phyloP scores from a whole-genome alignment of 2,888 invertebrate species.

The Erebia aethiops region DNA sequence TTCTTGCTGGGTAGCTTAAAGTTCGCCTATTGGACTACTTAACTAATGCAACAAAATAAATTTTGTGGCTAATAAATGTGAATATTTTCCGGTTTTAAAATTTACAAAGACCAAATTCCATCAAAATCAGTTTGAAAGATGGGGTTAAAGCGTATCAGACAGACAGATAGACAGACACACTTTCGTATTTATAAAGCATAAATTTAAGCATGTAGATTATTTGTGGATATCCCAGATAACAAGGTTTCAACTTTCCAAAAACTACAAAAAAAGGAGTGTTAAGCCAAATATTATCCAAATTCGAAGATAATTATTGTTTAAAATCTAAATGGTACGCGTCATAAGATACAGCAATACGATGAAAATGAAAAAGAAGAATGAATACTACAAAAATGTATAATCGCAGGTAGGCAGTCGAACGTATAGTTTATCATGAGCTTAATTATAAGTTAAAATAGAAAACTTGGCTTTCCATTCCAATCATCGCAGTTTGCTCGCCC shows the following conservation, averaged over 20 bases:
- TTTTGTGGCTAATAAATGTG: no score
- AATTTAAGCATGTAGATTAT: no score
- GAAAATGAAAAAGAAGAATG: neutral
- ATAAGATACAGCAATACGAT: neutral
- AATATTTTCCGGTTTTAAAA: no score
- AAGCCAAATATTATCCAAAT: neutral
- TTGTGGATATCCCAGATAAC: no score
- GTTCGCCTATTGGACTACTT: neutral
- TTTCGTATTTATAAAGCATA: no score
- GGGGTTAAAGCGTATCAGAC: no score
- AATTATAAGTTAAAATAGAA: constrained; percentile 24
- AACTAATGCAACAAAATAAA: no score
- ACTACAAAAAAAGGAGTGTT: no score
- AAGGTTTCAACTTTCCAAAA: no score
- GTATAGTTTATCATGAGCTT: neutral
- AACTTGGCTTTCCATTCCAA: constrained; percentile 72
- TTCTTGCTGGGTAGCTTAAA: neutral
- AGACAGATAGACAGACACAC: no score
- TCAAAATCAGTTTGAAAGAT: no score
- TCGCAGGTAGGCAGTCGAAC: neutral
- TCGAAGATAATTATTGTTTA: neutral
- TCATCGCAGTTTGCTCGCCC: constrained; percentile 89
- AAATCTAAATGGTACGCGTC: neutral
- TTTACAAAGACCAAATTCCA: no score
- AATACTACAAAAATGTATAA: constrained; percentile 14